A percentile compares a stretch with the other conserved stretches of the same genome.
These are phyloP conservation scores for Drosophila conformis DNA, from an alignment of 2,888 invertebrate species.

Conservation along the genomic window DNA sequence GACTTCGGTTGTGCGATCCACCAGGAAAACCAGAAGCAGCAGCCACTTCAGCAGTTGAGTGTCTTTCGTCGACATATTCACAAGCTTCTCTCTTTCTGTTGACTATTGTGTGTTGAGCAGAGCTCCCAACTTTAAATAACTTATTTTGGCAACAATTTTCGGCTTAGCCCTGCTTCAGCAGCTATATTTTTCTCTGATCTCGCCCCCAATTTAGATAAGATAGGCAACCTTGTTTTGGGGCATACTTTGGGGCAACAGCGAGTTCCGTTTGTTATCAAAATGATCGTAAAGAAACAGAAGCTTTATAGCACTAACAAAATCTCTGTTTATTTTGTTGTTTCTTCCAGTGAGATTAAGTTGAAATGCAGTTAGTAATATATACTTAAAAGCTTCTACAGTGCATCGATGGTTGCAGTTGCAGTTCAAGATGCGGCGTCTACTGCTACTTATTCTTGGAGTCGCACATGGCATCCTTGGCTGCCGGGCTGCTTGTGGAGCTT, in stretches of 20 bases:
- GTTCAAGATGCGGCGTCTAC: slow-evolving; percentile 37
- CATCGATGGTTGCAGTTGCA: slow-evolving; percentile 28
- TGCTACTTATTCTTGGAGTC: slow-evolving; percentile 12
- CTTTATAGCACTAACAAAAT: not conserved
- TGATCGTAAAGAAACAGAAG: slow-evolving; percentile 11
- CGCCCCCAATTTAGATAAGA: slow-evolving; percentile 63
- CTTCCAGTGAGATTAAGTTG: slow-evolving; percentile 19
- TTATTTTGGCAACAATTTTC: slow-evolving; percentile 37
- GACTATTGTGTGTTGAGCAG: slow-evolving; percentile 9
- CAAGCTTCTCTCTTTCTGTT: not conserved
- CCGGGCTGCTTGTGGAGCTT: slow-evolving; percentile 58
- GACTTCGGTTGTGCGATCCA: slow-evolving; percentile 48
- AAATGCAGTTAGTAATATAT: not conserved
- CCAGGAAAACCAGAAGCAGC: slow-evolving; percentile 24
- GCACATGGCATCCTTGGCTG: not conserved
- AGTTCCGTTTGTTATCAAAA: not conserved
- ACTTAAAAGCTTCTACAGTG: slow-evolving; percentile 5
- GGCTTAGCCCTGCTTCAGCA: slow-evolving; percentile 38
- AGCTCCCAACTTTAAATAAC: slow-evolving; percentile 51
- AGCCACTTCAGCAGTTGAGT: slow-evolving; percentile 3
- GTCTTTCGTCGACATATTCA: slow-evolving; percentile 30
- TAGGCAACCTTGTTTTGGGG: slow-evolving; percentile 3
- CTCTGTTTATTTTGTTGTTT: not conserved
- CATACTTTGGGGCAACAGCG: slow-evolving; percentile 42
- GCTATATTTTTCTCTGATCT: not conserved